These are phyloP conservation scores for Muraenolepis orangiensis DNA, from an alignment of 2,797 vertebrate genomes.

Conservation along the genomic window DNA sequence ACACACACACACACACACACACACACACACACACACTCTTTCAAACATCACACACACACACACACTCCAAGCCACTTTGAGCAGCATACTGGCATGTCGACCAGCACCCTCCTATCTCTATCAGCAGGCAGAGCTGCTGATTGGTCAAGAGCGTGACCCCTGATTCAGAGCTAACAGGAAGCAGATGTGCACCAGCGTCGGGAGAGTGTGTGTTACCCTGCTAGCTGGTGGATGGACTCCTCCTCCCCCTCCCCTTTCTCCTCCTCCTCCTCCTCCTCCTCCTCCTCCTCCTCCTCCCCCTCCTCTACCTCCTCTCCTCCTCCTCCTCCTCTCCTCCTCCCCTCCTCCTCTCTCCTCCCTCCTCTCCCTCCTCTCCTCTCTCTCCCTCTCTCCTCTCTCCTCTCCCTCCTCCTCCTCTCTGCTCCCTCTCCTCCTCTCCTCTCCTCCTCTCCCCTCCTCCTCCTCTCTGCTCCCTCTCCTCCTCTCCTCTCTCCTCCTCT, in stretches of 20 bases:
- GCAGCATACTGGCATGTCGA: not conserved
- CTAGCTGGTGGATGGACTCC: not conserved
- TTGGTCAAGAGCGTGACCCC: conserved; percentile 31
- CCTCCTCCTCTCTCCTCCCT: conserved; percentile 17
- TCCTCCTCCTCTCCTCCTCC: not conserved
- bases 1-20: too few species aligned
- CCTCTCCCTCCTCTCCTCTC: conserved; percentile 5
- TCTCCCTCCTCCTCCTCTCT: too few species aligned
- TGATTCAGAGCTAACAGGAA: conserved; percentile 40
- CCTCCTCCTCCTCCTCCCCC: conserved; percentile 1
- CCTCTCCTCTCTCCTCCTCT: conserved; percentile 8
- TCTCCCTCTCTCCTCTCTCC: not conserved
- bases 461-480: too few species aligned
- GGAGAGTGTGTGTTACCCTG: not conserved
- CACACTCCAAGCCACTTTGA: not conserved
- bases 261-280: conserved; percentile 13
- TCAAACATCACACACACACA: conserved; percentile 21
- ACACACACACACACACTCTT: conserved; percentile 8
- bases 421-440: too few species aligned
- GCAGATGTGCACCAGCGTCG: conserved; percentile 44
- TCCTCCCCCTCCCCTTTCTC: not conserved
- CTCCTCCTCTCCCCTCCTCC: too few species aligned
- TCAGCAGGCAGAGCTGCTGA: conserved; percentile 38
- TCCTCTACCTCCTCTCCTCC: not conserved
- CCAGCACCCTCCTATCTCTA: conserved; percentile 15